Evolutionary conservation across 1,140 invertebrate species (phyloP).

Genomic region (Aphelinus atriplicis): DNA sequence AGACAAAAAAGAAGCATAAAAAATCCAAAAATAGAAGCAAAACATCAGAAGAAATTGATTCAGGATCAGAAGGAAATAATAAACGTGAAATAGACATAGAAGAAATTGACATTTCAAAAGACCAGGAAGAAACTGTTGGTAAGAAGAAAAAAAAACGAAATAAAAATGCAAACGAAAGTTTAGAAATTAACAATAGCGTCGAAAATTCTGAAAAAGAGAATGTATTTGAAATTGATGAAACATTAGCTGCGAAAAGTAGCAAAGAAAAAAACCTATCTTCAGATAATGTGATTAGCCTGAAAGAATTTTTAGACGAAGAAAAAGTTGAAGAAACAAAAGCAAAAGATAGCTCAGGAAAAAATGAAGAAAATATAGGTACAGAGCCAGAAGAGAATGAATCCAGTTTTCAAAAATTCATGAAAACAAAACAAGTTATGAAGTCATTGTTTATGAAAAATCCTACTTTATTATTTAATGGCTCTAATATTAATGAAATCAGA

Average conservation of each 20-base stretch:
- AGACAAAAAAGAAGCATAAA: slow-evolving; percentile 41
- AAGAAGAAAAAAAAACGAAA: slow-evolving; percentile 17
- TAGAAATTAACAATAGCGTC: slow-evolving; percentile 37
- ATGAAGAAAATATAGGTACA: background rate
- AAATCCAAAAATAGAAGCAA: slow-evolving; percentile 34
- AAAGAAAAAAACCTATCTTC: slow-evolving; percentile 15
- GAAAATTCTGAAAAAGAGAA: slow-evolving; percentile 27
- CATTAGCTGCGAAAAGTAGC: slow-evolving; percentile 21
- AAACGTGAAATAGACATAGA: background rate
- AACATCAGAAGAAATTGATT: background rate
- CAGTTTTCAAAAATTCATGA: slow-evolving; percentile 36
- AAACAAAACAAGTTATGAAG: slow-evolving; percentile 52
- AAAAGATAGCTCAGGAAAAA: too few species aligned
- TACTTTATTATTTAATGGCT: slow-evolving; percentile 53
- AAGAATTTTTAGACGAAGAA: slow-evolving; percentile 32
- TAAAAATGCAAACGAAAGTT: slow-evolving; percentile 3
- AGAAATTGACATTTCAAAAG: slow-evolving; percentile 11
- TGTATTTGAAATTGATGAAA: slow-evolving; percentile 13
- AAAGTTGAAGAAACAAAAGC: background rate
- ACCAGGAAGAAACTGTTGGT: slow-evolving; percentile 5
- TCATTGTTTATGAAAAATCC: slow-evolving; percentile 51
- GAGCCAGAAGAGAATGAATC: slow-evolving; percentile 2
- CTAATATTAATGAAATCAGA: slow-evolving; percentile 58
- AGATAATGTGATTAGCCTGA: slow-evolving; percentile 8
- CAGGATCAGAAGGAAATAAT: slow-evolving; percentile 13